phyloP scores from a whole-genome alignment of 1,140 invertebrate species.

The Protaetia brevitarsis region DNA sequence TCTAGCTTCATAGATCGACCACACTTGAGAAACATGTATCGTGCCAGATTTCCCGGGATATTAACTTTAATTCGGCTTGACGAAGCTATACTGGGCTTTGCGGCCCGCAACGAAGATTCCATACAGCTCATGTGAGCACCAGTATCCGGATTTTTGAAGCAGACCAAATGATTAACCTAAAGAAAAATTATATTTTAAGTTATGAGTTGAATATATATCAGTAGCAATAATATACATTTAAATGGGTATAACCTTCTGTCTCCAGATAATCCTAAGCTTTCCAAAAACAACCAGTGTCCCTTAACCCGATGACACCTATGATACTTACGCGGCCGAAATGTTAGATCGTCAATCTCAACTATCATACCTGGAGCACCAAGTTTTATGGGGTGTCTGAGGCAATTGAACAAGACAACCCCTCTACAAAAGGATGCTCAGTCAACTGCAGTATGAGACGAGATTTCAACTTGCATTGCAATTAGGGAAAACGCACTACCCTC shows the following conservation, averaged over 20 bases:
- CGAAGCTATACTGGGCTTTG: too few species aligned
- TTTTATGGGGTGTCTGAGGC: not conserved
- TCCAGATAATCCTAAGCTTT: not conserved
- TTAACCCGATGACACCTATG: constrained; percentile 36
- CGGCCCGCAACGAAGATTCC: too few species aligned
- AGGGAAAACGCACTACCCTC: not conserved
- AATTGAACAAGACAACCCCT: not conserved
- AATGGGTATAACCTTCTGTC: not conserved
- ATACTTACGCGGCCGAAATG: constrained; percentile 41
- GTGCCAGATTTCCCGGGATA: not conserved
- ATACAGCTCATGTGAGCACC: too few species aligned
- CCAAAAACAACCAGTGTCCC: constrained; percentile 48
- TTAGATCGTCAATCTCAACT: constrained; percentile 41
- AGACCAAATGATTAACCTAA: too few species aligned
- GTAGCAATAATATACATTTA: not conserved
- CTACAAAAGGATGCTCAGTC: not conserved
- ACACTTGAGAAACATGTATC: not conserved
- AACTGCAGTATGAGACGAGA: not conserved
- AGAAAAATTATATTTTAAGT: too few species aligned
- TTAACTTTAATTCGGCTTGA: not conserved
- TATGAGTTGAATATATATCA: too few species aligned
- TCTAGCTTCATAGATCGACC: not conserved
- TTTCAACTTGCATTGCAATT: not conserved
- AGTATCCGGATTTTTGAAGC: too few species aligned
- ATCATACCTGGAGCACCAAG: constrained; percentile 28